Base-by-base conservation (phyloP, 2,113 vertebrate species). In the Engraulis encrasicolus region DNA sequence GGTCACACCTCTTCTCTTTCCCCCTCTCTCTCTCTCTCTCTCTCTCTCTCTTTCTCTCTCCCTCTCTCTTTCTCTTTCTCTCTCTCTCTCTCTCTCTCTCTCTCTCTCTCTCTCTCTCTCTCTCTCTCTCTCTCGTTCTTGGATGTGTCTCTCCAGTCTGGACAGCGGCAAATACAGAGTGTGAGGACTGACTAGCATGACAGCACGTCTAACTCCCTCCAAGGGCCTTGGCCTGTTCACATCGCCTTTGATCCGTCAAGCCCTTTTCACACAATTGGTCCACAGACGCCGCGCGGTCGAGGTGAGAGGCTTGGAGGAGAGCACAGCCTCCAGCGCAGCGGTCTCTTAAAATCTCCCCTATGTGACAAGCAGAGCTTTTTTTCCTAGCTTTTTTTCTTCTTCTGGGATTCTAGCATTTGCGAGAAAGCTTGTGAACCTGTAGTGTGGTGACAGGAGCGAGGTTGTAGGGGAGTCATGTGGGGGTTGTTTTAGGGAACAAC, bases 171-270 rank as follows among this genome's bases (percentile, higher is more conserved):
- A 12, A 34, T 31, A 74, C 27, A 14, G 9, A 58, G 66, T 45
- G 23, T 74, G 66, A 74, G 15, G 14, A 27, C n/a, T n/a, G n/a
- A n/a, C n/a, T n/a, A n/a, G 14, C 34, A 74, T 74, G 66, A 74
- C 66, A 74, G 66, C 66, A 74, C 31, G 66, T 74, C 66, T 74
- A 74, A n/a, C n/a, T n/a, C n/a, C n/a, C n/a, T n/a, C n/a, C n/a
- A n/a, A n/a, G n/a, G n/a, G n/a, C n/a, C n/a, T 31, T 0, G 14
- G 66, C 66, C 66, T 74, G 66, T 27, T 74, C 12, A 34, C 66
- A 74, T 74, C 66, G 66, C 66, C 66, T 74, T 27, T 34, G 66
- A 74, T 34, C 66, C 23, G 31, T 74, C 66, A 36, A 74, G 27
- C 27, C 58, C n/a, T 74, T 74, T 36, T 74, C 31, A 74, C 58